Base-by-base conservation (phyloP, 1,140 invertebrate genomes). In the Callitettix versicolor region DNA sequence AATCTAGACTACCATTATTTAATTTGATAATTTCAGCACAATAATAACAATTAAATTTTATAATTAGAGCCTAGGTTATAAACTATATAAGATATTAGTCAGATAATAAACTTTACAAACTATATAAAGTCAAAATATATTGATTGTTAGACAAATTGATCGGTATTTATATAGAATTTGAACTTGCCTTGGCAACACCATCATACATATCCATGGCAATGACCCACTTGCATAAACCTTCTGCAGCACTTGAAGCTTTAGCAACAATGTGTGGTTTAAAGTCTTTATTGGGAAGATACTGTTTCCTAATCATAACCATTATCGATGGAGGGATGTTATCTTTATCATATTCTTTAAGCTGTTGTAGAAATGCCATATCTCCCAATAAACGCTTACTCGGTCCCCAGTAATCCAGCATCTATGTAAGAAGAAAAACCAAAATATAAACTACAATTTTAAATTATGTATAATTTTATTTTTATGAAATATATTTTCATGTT, bases 191-290 rank as follows among this genome's bases (percentile, higher is more conserved):
- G 2, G 86, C 86, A 1, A 92, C 88, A 55, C 84, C 79, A 67
- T 96, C 92, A 65, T 95, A 95, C 68, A 89, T 81, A 67, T 94
- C 88, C 84, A 96, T 91, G 2, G 92, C 91, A 57, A 88, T 80
- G 33, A 95, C 84, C 91, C 92, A 96, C 70, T 91, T 91, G 66
- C 90, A 95, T 4, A 96, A 71, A 60, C 91, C 88, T 73, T 90
- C 85, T 21, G 88, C 88, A 5, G 91, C 91, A 60, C 80, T 85
- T 51, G 90, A 94, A 5, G 91, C 91, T 72, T 94, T 93, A 7
- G 88, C 88, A 48, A 94, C 88, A 59, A 91, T 83, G 41, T 80
- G 75, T 0, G 91, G 91, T 63, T 92, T 86, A 67, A 96, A 95
- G 64, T 91, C 84, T 65, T 86, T 84, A 66, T 93, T 79, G 0